These are phyloP conservation scores for Lypha dubia DNA, from an alignment of 2,888 invertebrate genomes.

Conservation along the genomic window DNA sequence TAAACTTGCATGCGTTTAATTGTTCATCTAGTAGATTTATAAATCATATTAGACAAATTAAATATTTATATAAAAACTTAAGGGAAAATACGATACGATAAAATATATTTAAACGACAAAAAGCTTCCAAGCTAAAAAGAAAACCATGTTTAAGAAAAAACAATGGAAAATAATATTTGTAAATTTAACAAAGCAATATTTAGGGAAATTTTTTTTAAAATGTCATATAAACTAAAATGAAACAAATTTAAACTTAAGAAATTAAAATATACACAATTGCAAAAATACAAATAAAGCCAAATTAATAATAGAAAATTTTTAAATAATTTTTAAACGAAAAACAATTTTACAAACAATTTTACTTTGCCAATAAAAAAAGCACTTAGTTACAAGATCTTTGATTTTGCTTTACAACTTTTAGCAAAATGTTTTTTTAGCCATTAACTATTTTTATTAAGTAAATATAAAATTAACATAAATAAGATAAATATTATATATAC, in stretches of 20 bases:
- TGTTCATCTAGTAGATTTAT: slow-evolving; percentile 47
- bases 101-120: background rate
- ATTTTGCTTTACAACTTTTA: slow-evolving; percentile 48
- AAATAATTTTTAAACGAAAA: slow-evolving; percentile 9
- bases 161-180: slow-evolving; percentile 68
- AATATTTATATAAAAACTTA: slow-evolving; percentile 37
- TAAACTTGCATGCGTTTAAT: slow-evolving; percentile 66
- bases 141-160: slow-evolving; percentile 20
- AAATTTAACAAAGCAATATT: slow-evolving; percentile 76
- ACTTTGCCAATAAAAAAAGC: slow-evolving; percentile 35
- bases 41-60: slow-evolving; percentile 35
- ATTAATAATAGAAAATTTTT: slow-evolving; percentile 32
- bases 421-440: slow-evolving; percentile 36
- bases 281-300: slow-evolving; percentile 38
- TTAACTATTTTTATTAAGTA: background rate
- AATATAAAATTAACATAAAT: slow-evolving; percentile 1
- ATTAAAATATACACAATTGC: slow-evolving; percentile 44
- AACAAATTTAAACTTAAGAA: slow-evolving; percentile 42
- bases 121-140: slow-evolving; percentile 70
- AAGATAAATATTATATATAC: slow-evolving; percentile 46
- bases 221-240: slow-evolving; percentile 36
- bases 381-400: slow-evolving; percentile 46
- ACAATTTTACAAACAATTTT: slow-evolving; percentile 59
- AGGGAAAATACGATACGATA: slow-evolving; percentile 53
- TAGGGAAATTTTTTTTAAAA: slow-evolving; percentile 74